A percentile compares a stretch with the other conserved stretches of the same genome.
Conservation (phyloP, 2,113 vertebrate genomes). For the Pangasianodon gigas region DNA sequence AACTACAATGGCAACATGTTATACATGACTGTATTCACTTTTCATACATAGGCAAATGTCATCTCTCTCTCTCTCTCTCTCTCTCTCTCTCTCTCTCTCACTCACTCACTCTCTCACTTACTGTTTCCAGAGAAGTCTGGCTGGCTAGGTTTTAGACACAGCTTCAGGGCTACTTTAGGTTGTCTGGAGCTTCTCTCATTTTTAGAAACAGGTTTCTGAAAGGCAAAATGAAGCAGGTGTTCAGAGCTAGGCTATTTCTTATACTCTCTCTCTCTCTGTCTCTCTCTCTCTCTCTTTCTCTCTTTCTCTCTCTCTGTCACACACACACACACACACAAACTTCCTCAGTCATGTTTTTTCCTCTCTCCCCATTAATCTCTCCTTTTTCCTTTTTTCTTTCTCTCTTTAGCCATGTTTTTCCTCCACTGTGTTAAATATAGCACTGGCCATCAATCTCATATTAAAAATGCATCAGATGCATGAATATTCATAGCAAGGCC, state of each 20-base stretch:
- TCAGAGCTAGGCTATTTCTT: conserved; percentile 27
- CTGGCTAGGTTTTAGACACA: conserved; percentile 2
- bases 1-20: background rate
- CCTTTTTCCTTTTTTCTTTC: background rate
- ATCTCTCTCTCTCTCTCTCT: background rate
- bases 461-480: conserved; percentile 43
- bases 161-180: conserved; percentile 36
- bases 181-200: conserved; percentile 12
- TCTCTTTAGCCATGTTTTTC: conserved; percentile 32
- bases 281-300: conserved; percentile 3
- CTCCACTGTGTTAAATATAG: conserved; percentile 48
- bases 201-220: conserved; percentile 39
- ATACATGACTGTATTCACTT: conserved; percentile 14
- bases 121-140: conserved; percentile 2
- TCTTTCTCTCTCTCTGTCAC: background rate
- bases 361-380: conserved; percentile 9
- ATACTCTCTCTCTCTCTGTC: background rate
- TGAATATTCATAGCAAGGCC: conserved; percentile 51
- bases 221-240: conserved; percentile 45
- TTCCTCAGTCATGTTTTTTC: conserved; percentile 24
- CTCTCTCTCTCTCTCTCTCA: background rate
- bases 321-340: conserved; percentile 3
- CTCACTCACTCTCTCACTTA: background rate
- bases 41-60: background rate
- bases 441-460: conserved; percentile 43